A percentile compares a stretch with the other conserved stretches of the same genome.
Evolutionary conservation across 2,888 invertebrate species (phyloP).

Genomic region (Dendrolimus houi): DNA sequence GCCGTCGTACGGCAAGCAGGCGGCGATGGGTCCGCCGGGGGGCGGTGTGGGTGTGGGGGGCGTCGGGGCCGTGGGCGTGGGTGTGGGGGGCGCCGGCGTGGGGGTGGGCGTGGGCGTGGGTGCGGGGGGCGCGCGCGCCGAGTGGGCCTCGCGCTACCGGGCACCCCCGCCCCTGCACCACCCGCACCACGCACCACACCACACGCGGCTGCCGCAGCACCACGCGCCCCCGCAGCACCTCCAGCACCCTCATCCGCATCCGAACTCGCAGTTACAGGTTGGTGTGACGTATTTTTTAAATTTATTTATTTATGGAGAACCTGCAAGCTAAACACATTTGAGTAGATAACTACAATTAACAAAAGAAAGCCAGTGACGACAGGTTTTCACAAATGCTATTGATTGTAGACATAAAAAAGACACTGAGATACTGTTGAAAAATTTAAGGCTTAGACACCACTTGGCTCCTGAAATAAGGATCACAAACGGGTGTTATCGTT

Average conservation of each 20-base stretch:
- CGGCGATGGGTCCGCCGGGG: constrained; percentile 58
- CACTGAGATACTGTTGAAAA: too few relatives aligned
- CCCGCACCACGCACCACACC: constrained; percentile 31
- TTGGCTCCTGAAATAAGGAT: too few relatives aligned
- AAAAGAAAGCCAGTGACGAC: too few relatives aligned
- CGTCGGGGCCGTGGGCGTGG: constrained; percentile 22
- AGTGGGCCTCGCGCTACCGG: constrained; percentile 79
- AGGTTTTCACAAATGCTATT: too few relatives aligned
- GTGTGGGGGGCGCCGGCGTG: constrained; percentile 42
- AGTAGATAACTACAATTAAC: too few relatives aligned
- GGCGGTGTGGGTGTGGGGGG: constrained; percentile 40
- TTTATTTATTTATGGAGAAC: too few relatives aligned
- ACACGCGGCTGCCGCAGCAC: constrained; percentile 44
- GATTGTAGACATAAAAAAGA: too few relatives aligned
- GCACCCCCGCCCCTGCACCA: constrained; percentile 79
- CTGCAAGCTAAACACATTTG: too few relatives aligned
- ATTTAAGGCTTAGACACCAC: too few relatives aligned
- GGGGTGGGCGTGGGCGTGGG: constrained; percentile 24
- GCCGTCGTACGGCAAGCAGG: constrained; percentile 88
- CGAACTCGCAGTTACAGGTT: constrained; percentile 41
- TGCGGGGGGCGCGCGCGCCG: constrained; percentile 71
- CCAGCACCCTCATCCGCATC: constrained; percentile 69
- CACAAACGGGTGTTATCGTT: too few relatives aligned
- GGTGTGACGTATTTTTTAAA: too few relatives aligned
- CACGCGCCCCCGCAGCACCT: constrained; percentile 33